A percentile compares a stretch with the other conserved stretches of the same genome.
These are phyloP conservation scores for Rhinoderma darwinii DNA, from an alignment of 2,113 vertebrate genomes.

Conservation along the genomic window DNA sequence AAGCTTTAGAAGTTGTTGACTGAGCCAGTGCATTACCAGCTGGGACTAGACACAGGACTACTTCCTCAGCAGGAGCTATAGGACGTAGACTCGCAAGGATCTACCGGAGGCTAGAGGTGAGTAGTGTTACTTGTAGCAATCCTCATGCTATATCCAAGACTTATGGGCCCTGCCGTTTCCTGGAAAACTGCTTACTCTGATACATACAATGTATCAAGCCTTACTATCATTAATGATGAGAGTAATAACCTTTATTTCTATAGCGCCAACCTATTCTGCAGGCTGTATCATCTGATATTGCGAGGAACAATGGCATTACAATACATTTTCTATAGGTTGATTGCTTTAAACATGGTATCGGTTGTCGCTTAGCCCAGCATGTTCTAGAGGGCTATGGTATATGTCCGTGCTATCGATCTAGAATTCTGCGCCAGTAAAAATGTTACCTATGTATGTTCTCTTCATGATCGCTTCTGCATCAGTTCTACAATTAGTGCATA, in stretches of 20 bases:
- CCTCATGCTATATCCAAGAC: background rate
- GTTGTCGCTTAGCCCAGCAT: background rate
- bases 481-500: background rate
- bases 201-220: background rate
- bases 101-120: background rate
- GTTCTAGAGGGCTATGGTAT: background rate
- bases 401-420: background rate
- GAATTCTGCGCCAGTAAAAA: no score
- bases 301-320: background rate
- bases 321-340: no score
- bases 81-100: background rate
- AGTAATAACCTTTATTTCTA: background rate
- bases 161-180: slow-evolving; percentile 3
- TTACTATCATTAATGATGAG: no score
- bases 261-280: background rate
- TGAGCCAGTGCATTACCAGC: background rate
- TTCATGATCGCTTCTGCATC: background rate
- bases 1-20: slow-evolving; percentile 31
- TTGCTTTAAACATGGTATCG: background rate
- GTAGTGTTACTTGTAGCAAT: background rate
- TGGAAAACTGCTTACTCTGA: background rate
- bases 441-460: no score
- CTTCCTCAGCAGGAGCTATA: background rate
- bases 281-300: background rate
- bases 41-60: slow-evolving; percentile 1